A percentile compares a stretch with the other conserved stretches of the same genome.
Evolutionary conservation across 1,140 invertebrate genomes (phyloP).

Genomic region (Solenopsis invicta): DNA sequence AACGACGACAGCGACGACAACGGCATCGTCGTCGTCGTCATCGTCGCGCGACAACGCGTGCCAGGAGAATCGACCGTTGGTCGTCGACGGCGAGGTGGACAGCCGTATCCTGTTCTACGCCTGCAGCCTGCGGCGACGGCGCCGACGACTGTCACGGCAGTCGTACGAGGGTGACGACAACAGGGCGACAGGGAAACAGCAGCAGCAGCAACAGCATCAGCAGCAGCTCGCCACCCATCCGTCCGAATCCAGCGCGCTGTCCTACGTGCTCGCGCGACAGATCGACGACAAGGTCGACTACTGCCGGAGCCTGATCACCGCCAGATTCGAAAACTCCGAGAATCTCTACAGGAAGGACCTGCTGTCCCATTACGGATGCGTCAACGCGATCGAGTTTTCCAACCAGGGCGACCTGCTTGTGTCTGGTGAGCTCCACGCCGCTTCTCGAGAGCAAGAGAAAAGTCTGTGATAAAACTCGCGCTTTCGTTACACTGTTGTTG

Average conservation of each 20-base stretch:
- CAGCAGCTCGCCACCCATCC: conserved; percentile 85
- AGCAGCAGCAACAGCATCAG: too few relatives aligned
- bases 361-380: conserved; percentile 96
- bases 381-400: conserved; percentile 98
- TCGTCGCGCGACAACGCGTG: conserved; percentile 48
- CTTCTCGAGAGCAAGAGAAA: neutral
- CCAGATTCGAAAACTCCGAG: conserved; percentile 89
- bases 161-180: neutral
- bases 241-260: conserved; percentile 85
- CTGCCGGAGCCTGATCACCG: conserved; percentile 88
- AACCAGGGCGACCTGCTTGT: conserved; percentile 94
- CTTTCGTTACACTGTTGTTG: neutral
- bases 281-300: conserved; percentile 85
- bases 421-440: conserved; percentile 91
- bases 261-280: conserved; percentile 86
- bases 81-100: conserved; percentile 49
- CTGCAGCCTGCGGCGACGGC: conserved; percentile 18
- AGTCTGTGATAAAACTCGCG: neutral
- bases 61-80: conserved; percentile 43
- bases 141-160: conserved; percentile 28
- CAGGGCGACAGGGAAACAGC: neutral
- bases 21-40: neutral
- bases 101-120: conserved; percentile 39
- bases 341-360: conserved; percentile 95
- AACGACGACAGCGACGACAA: neutral